These are phyloP conservation scores for Drosophila prolongata DNA, from an alignment of 2,888 invertebrate species.

Conservation along the genomic window DNA sequence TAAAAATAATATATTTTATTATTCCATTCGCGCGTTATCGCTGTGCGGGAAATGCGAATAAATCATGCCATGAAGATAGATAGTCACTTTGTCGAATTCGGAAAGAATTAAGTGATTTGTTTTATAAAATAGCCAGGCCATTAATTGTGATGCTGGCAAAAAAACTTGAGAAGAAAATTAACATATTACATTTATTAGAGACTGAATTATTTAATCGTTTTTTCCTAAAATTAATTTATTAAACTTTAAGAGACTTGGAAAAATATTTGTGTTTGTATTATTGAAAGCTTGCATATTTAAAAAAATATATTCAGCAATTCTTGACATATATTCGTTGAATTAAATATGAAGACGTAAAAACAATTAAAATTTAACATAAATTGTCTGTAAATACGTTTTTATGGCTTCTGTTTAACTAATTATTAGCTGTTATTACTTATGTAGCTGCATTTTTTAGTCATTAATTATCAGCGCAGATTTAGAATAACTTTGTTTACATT, in stretches of 20 bases:
- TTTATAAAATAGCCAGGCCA: slow-evolving; percentile 1
- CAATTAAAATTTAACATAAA: background rate
- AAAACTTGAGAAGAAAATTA: background rate
- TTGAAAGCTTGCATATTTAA: background rate
- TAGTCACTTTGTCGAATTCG: background rate
- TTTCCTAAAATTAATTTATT: background rate
- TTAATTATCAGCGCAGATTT: background rate
- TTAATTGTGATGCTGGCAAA: background rate
- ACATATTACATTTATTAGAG: background rate
- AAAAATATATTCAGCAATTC: background rate
- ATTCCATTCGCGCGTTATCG: slow-evolving; percentile 47
- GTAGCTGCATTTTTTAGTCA: background rate
- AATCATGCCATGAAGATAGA: slow-evolving; percentile 20
- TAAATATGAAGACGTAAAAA: background rate
- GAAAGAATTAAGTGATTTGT: background rate
- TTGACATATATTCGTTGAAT: background rate
- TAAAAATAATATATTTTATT: slow-evolving; percentile 74
- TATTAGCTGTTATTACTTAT: background rate
- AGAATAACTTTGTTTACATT: background rate
- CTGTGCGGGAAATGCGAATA: slow-evolving; percentile 26
- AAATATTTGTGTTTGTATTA: background rate
- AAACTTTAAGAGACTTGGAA: background rate
- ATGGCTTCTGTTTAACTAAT: background rate
- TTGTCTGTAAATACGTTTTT: background rate
- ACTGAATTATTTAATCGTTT: background rate